phyloP scores from a whole-genome alignment of 2,888 invertebrate species.

The Carterocephalus palaemon region DNA sequence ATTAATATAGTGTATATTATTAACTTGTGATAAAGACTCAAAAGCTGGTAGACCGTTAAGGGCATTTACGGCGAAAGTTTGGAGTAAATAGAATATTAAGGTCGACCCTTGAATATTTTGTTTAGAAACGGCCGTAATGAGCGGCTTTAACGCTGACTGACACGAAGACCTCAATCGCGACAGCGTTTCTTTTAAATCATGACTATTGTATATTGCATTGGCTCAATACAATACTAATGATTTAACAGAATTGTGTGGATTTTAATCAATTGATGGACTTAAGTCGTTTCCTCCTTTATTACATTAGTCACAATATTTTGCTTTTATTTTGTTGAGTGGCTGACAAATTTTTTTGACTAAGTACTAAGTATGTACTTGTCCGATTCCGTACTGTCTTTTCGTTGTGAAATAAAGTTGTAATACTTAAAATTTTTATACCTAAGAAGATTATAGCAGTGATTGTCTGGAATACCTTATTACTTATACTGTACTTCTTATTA shows the following conservation, averaged over 20 bases:
- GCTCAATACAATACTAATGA: slow-evolving; percentile 24
- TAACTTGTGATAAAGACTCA: not conserved
- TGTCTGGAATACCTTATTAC: too few species aligned
- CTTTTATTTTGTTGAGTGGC: too few species aligned
- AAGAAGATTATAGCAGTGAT: too few species aligned
- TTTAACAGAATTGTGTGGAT: slow-evolving; percentile 11
- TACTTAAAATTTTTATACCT: too few species aligned
- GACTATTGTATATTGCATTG: too few species aligned
- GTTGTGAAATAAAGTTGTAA: too few species aligned
- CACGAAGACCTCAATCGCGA: slow-evolving; percentile 18
- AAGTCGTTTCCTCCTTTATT: slow-evolving; percentile 1
- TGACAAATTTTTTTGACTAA: too few species aligned
- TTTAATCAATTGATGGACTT: slow-evolving; percentile 11
- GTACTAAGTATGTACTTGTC: too few species aligned
- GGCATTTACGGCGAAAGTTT: slow-evolving; percentile 19
- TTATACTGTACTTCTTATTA: too few species aligned
- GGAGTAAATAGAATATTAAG: slow-evolving; percentile 14
- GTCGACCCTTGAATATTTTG: slow-evolving; percentile 23
- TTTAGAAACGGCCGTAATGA: slow-evolving; percentile 20
- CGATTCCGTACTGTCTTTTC: too few species aligned
- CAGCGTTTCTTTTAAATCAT: slow-evolving; percentile 9
- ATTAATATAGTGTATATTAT: too few species aligned
- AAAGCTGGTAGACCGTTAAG: slow-evolving; percentile 1
- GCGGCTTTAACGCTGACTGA: slow-evolving; percentile 11
- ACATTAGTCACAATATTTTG: too few species aligned